Evolutionary conservation across 2,113 vertebrate genomes (phyloP).

Genomic region (Taxidea taxus): DNA sequence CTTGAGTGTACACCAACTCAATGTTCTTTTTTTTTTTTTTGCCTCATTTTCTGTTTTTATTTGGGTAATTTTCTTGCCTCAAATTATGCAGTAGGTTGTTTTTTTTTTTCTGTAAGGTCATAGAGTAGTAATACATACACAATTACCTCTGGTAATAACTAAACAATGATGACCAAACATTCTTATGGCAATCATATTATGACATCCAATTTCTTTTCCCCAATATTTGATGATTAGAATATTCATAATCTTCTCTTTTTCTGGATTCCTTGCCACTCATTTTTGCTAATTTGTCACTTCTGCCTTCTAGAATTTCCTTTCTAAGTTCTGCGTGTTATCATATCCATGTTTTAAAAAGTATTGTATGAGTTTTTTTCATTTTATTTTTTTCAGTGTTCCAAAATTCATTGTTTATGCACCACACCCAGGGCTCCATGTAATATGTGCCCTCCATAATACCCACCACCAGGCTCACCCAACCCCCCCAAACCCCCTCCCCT

Average conservation of each 20-base stretch:
- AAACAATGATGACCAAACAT: not conserved
- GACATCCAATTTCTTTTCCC: not conserved
- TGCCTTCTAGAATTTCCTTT: not conserved
- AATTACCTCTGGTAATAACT: not conserved
- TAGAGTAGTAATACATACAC: not conserved
- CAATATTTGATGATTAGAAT: not conserved
- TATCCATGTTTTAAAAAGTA: not conserved
- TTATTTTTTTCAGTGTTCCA: too few species aligned
- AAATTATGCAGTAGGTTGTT: not conserved
- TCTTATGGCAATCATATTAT: not conserved
- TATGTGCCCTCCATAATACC: too few species aligned
- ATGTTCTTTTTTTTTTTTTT: not conserved
- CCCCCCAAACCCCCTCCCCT: too few species aligned
- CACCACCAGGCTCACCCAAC: too few species aligned
- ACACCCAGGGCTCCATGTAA: too few species aligned
- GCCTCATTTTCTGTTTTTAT: not conserved
- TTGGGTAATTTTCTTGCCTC: slow-evolving; percentile 13
- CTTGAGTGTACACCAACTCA: not conserved
- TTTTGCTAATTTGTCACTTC: not conserved
- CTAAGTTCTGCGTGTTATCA: not conserved
- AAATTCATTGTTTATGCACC: too few species aligned
- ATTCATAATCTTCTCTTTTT: not conserved
- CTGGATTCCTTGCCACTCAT: not conserved
- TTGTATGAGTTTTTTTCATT: not conserved
- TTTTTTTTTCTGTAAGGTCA: not conserved